A percentile compares a stretch with the other conserved stretches of the same genome.
These are phyloP conservation scores for Drosophila melanica DNA, from an alignment of 1,140 invertebrate genomes.

Conservation along the genomic window DNA sequence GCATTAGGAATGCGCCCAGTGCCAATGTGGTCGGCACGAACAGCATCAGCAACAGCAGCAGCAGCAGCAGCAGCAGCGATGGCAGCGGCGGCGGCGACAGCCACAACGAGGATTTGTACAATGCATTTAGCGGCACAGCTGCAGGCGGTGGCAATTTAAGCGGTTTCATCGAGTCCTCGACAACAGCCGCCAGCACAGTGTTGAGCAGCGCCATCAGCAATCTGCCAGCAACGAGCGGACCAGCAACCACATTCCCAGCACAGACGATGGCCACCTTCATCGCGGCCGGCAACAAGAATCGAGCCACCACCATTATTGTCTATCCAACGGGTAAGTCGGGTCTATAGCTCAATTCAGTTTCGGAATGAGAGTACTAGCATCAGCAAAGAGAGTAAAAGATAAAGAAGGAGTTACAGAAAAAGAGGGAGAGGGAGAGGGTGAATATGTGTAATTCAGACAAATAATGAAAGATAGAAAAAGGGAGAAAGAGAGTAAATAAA, in stretches of 20 bases:
- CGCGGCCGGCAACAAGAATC: conserved; percentile 76
- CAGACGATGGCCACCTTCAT: conserved; percentile 75
- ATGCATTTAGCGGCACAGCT: conserved; percentile 38
- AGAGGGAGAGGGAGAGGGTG: no score
- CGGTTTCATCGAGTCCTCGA: conserved; percentile 71
- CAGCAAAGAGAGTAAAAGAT: no score
- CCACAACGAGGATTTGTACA: conserved; percentile 29
- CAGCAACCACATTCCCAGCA: conserved; percentile 58
- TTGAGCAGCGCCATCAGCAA: conserved; percentile 49
- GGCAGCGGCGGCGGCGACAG: no score
- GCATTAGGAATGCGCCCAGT: conserved; percentile 26
- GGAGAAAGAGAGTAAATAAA: no score
- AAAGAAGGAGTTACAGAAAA: no score
- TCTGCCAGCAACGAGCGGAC: conserved; percentile 38
- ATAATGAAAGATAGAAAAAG: no score
- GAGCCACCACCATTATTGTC: conserved; percentile 74
- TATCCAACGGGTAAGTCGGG: conserved; percentile 79
- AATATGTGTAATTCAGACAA: no score
- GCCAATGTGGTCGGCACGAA: neutral
- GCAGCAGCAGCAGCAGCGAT: conserved; percentile 5
- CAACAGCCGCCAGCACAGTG: conserved; percentile 57
- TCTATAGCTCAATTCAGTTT: neutral
- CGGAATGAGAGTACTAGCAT: no score
- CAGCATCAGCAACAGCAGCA: neutral
- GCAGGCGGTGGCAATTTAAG: conserved; percentile 21